Base-by-base conservation (phyloP, 2,888 invertebrate genomes). In the Parapristionchus giblindavisi region DNA sequence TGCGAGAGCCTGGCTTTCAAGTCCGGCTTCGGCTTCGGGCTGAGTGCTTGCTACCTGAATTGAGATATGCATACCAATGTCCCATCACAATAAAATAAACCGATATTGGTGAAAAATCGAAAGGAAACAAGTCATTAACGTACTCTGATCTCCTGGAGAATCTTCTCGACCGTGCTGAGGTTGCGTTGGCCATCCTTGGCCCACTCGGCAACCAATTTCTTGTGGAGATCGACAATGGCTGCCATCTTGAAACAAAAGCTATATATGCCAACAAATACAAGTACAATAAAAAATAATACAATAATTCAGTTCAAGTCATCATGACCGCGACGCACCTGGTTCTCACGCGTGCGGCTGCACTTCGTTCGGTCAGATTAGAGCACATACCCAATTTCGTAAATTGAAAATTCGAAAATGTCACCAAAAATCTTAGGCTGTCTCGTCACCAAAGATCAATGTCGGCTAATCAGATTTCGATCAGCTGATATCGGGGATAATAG, bases 151-250 rank as follows among this genome's bases (percentile, higher is more conserved):
- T 83, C 77, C 70, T 75, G 75, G 40, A 84, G 65, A 29, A 80
- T 76, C 38, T 80, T 77, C 32, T 78, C 79, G 73, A 84, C 63
- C 4, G 68, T 75, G 27, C 36, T 74, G 24, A 77, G 24, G 74
- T 82, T 77, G 71, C 77, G 77, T 65, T 77, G 77, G 27, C 78
- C 79, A 36, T 82, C 79, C 61, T 84, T 83, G 11, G 75, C 76
- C 80, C 83, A 86, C 66, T 84, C 78, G 29, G 73, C 75, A 38
- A 85, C 54, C 34, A 86, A 77, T 40, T 76, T 78, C 74, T 82
- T 84, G 77, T 86, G 85, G 27, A 77, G 66, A 21, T 78, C 73
- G 48, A 61, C 60, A 34, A 73, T 34, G 24, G 70, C 32, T 34
- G 40, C 34, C 71, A 71, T 68, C n/a, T n/a, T n/a, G n/a, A n/a